Conservation (phyloP, 2,113 vertebrate genomes). For the Ahaetulla prasina region DNA sequence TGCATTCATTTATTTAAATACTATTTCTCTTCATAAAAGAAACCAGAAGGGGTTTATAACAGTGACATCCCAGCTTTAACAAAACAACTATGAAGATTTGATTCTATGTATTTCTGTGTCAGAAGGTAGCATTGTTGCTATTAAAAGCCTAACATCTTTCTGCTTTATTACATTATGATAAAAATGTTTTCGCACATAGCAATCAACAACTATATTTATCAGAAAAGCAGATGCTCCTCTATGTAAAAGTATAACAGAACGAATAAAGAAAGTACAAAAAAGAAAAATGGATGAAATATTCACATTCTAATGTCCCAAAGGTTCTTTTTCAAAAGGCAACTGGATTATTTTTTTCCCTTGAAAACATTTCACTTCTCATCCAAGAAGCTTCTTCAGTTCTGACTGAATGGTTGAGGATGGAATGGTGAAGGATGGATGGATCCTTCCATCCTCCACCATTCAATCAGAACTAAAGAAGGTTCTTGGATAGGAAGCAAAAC, state of each 20-base stretch:
- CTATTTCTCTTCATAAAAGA: background rate
- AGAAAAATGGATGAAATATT: background rate
- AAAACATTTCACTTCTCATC: background rate
- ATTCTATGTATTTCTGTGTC: background rate
- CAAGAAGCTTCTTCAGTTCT: background rate
- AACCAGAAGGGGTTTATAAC: background rate
- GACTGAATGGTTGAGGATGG: background rate
- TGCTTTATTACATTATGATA: background rate
- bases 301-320: background rate
- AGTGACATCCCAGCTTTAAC: background rate
- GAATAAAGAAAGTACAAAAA: background rate
- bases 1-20: background rate
- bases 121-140: background rate
- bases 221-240: background rate
- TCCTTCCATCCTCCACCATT: background rate
- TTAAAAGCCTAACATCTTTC: background rate
- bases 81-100: background rate
- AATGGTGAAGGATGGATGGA: background rate
- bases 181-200: background rate
- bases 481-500: background rate
- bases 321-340: background rate
- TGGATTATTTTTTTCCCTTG: background rate
- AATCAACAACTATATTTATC: background rate
- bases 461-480: background rate
- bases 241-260: background rate